Percentiles rank a stretch among this genome's conserved stretches.
Conservation (phyloP, 2,888 invertebrate genomes). For the Calephelis perditalis region DNA sequence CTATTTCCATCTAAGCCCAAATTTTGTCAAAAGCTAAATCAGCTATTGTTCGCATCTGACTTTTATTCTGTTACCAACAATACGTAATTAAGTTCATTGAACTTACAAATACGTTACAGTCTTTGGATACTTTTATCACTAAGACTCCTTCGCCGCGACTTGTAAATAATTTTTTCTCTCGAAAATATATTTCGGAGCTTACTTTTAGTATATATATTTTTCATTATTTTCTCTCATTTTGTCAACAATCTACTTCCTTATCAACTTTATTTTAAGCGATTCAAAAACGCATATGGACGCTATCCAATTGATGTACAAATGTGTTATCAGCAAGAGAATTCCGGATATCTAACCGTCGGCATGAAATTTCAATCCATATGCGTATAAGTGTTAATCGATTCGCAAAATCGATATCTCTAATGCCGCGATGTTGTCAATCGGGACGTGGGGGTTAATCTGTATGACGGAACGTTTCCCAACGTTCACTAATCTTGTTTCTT, state of each 20-base stretch:
- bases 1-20: constrained; percentile 32
- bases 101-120: constrained; percentile 74
- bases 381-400: constrained; percentile 16
- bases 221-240: constrained; percentile 49
- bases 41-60: constrained; percentile 59
- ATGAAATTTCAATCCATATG: constrained; percentile 22
- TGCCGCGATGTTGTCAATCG: neutral
- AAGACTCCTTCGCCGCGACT: constrained; percentile 67
- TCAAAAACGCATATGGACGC: constrained; percentile 31
- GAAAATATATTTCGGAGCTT: constrained; percentile 75
- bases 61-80: constrained; percentile 63
- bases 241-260: constrained; percentile 23
- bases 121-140: constrained; percentile 76
- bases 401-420: neutral
- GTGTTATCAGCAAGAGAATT: neutral
- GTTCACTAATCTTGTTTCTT: constrained; percentile 52
- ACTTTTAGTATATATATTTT: constrained; percentile 45
- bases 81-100: constrained; percentile 61
- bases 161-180: constrained; percentile 72
- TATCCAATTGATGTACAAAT: constrained; percentile 19
- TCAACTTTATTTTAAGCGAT: constrained; percentile 19
- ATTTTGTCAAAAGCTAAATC: constrained; percentile 37
- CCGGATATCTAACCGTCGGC: constrained; percentile 9
- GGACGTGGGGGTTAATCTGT: constrained; percentile 6
- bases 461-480: constrained; percentile 23